Conservation (phyloP, 2,797 vertebrate species). For the Acanthornis magna region DNA sequence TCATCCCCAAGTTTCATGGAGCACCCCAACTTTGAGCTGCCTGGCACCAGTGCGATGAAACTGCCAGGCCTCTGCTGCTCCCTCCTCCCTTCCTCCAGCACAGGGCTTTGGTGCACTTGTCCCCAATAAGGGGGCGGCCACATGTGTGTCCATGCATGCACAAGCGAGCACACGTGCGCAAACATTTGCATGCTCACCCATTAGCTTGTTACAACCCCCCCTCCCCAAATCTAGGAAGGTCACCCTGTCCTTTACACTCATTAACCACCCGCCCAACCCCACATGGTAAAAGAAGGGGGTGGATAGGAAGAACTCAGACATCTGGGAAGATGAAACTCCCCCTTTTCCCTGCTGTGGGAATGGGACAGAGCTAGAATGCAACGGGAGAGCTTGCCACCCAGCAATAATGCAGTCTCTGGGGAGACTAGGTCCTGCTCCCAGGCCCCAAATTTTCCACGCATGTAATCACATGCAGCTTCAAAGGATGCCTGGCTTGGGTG, state of each 20-base stretch:
- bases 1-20: not conserved
- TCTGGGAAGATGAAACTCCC: not conserved
- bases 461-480: not conserved
- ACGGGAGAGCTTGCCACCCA: not conserved
- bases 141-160: conserved; percentile 24
- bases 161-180: not conserved
- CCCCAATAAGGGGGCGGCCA: not conserved
- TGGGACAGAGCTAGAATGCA: not conserved
- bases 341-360: not conserved
- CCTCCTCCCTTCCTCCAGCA: not conserved
- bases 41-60: not conserved
- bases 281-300: not conserved
- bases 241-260: conserved; percentile 4
- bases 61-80: not conserved
- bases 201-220: not conserved
- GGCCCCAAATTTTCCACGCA: not conserved
- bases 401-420: not conserved
- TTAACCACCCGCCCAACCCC: not conserved
- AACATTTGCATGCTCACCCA: not conserved
- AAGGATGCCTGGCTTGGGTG: not conserved
- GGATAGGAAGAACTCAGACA: not conserved
- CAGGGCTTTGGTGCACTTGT: not conserved
- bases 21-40: not conserved
- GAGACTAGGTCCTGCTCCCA: not conserved
- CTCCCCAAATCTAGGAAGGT: conserved; percentile 3